phyloP scores from a whole-genome alignment of 2,797 vertebrate species.

The Neosalanx taihuensis region DNA sequence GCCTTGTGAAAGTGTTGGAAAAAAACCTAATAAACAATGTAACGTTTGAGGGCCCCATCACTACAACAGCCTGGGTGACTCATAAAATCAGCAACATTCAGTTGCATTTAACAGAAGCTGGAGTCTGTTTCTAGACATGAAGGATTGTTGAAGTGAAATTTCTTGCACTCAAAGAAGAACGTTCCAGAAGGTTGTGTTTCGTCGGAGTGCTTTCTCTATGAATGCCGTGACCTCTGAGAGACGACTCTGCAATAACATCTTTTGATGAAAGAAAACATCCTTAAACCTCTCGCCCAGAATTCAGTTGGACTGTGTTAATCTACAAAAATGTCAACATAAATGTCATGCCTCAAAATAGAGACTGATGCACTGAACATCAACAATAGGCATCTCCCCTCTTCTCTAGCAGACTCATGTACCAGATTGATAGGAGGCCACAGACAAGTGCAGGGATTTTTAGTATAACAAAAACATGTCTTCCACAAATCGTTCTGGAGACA shows the following conservation, averaged over 20 bases:
- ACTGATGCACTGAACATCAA: constrained; percentile 18
- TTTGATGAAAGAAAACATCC: constrained; percentile 7
- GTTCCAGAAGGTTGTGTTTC: not conserved
- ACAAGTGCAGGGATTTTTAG: no score
- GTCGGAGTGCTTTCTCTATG: not conserved
- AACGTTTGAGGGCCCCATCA: no score
- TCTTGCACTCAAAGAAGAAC: not conserved
- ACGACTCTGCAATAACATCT: constrained; percentile 20
- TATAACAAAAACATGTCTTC: no score
- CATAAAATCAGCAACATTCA: no score
- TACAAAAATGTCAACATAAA: constrained; percentile 41
- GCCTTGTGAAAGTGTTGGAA: no score
- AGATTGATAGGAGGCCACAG: not conserved
- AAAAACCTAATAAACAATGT: no score
- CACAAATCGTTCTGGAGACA: no score
- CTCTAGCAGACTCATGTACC: not conserved
- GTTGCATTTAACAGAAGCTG: no score
- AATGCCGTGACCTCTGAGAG: not conserved
- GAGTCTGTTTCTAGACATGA: no score
- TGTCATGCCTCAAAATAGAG: constrained; percentile 35
- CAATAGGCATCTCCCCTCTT: not conserved
- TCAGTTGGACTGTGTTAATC: constrained; percentile 31
- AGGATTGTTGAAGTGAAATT: not conserved
- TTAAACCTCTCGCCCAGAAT: constrained; percentile 21
- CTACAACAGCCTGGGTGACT: no score